Evolutionary conservation across 2,888 invertebrate species (phyloP).

Genomic region (Drosophila rubida): DNA sequence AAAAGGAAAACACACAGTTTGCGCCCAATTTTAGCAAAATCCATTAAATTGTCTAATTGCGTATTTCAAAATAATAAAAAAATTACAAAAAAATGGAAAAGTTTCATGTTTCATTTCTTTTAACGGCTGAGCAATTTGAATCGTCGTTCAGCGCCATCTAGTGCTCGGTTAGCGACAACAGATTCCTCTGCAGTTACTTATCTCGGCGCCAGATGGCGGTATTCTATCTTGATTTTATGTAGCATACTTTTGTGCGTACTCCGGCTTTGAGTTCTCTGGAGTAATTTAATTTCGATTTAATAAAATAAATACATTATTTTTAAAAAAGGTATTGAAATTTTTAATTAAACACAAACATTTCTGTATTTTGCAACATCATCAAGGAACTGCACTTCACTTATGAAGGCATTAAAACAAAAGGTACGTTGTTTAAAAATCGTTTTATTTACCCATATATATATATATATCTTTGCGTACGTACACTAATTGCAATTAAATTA

Average conservation of each 20-base stretch:
- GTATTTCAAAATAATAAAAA: constrained; percentile 48
- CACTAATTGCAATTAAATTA: constrained; percentile 60
- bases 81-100: not conserved
- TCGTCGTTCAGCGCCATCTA: constrained; percentile 25
- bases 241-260: constrained; percentile 2
- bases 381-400: too few species aligned
- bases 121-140: not conserved
- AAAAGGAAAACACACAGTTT: constrained; percentile 34
- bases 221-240: not conserved
- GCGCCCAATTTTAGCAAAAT: constrained; percentile 56
- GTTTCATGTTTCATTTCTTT: constrained; percentile 10
- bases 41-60: constrained; percentile 60
- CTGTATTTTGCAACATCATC: too few species aligned
- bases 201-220: not conserved
- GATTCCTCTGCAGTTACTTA: not conserved
- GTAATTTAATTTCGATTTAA: too few species aligned
- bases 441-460: constrained; percentile 57
- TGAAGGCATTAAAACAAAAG: not conserved
- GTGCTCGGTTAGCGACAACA: not conserved
- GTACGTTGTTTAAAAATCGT: constrained; percentile 54
- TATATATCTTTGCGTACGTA: constrained; percentile 58
- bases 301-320: too few species aligned
- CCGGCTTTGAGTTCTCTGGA: not conserved
- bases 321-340: too few species aligned
- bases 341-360: too few species aligned